Evolutionary conservation across 1,140 invertebrate species (phyloP), one percentile per base, ranked within the genome.

Genomic region (Euwallacea similis): DNA sequence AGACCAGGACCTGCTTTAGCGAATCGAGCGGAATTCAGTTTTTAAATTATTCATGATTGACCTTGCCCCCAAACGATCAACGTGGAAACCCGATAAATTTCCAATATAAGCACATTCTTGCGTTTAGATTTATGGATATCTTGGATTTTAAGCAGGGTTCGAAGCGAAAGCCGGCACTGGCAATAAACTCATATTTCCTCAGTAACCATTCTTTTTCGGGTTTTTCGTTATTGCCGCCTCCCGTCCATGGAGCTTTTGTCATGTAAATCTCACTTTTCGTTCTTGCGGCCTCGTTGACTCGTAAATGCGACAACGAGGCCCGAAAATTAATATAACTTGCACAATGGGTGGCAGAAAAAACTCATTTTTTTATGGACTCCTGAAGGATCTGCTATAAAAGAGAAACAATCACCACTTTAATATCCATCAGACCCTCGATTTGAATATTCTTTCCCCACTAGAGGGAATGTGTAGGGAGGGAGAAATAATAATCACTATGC

Each of bases 401-500:
- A 13, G 16, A n/a, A 56, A 56, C 11, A 56, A 13, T 9, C 11
- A 56, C 16, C 67, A 69, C 59, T 70, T 70, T 70, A 70, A 70
- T 70, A 58, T 50, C 9, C 13, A 69, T 59, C 53, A 65, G 47
- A 56, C 21, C 61, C 50, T 46, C 50, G 3, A 64, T 64, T 64
- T 64, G 33, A 70, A 70, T 70, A 70, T 65, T 53, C 69, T 70
- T 64, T 63, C 69, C 69, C 15, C 53, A 46, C 60, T 70, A 43
- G 21, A 33, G 21, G 21, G 21, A 33, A 33, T 4, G 21, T 33
- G 21, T 4, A 33, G 21, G 21, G 21, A 60, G 42, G 47, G 42
- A 59, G 69, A 66, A 71, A 66, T 71, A 71, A 71, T 66, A 71
- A 71, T 71, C 69, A 65, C 62, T 64, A 59, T 64, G 61, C 69